Evolutionary conservation across 2,797 vertebrate genomes (phyloP), one percentile per base, ranked within the genome.

Genomic region (Sorex maritimensis): DNA sequence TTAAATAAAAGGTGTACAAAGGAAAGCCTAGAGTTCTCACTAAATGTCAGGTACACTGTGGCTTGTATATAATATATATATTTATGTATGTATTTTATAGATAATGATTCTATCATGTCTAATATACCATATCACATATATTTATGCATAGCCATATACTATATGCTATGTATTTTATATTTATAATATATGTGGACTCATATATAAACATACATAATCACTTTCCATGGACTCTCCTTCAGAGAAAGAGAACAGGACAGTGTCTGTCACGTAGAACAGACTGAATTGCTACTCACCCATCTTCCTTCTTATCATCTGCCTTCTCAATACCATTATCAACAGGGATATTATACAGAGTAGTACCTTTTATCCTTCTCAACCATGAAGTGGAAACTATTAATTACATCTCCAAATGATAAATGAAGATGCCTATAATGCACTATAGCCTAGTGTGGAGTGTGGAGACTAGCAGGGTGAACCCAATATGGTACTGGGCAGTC

Each of bases 321-420:
- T 79, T 74, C 79, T 86, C 28, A 34, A 75, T 86, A 71, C 75
- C 15, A 12, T 84, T 81, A 84, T 41, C 68, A 58, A 12, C 28
- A 81, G 28, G 55, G 38, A 74, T 87, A 90, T 69, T 84, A 73
- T 74, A 69, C 61, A 65, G 23, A 79, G 65, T 34, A 52, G 68
- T 38, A 83, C 46, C 86, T 52, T 85, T 81, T 58, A 86, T 81
- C 55, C 30, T 92, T 90, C 28, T 83, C 84, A 71, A 34, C 67
- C 3, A 44, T 58, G 1, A 90, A 24, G 44, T 81, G 58, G 81
- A 26, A 86, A n/a, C 23, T 93, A 79, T 88, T 46, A 24, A 23
- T 92, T 93, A 44, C 49, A 84, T 63, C 26, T 17, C 19, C n/a
- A 44, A 34, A 15, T 79, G 87, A 83, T 63, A 93, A 85, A 44